Base-by-base conservation (phyloP, 2,113 vertebrate genomes). In the Podiceps cristatus region DNA sequence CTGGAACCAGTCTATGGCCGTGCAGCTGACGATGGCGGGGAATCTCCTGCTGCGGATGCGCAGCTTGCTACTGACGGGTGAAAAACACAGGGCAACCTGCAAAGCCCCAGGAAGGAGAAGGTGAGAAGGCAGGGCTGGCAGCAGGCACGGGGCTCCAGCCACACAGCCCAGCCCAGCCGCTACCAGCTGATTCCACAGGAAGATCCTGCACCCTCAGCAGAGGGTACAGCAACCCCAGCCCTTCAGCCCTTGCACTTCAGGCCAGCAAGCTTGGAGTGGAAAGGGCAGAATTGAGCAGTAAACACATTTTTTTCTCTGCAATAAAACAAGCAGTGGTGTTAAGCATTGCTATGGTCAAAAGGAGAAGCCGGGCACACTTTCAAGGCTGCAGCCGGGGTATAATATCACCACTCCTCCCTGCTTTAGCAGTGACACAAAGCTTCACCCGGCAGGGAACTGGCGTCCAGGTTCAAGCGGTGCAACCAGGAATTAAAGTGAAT, bases 11-110 rank as follows among this genome's bases (percentile, higher is more conserved):
- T 99, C 95, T 3, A 99, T 99, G 2, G 98, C 98, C 0, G 98
- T 98, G 81, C 99, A 99, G 98, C 99, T 98, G 62, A 99, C 89
- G 58, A 99, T 98, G 5, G 99, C 99, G 0, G 99, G 99, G 89
- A 99, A 99, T 93, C 99, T 99, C 94, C 99, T 98, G 98, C 99
- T 98, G 56, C 99, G 98, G 10, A 99, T 45, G 2, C 99, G 98
- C 78, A 99, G 96, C 83, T 98, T 98, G 94, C 94, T 98, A 3
- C 99, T 99, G 6, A 99, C 99, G 0, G 99, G 99, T 1, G 99
- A 99, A 95, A 99, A 99, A 69, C 99, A 99, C 64, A 99, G 98
- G 2, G 97, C 98, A 2, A 99, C 99, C 99, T 99, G 96, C 3
- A 7, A 64, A 28, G 62, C 28, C 40, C 80, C 8, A 18, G 33